These are phyloP conservation scores for Megaceryle maxima DNA, from an alignment of 2,113 vertebrate genomes.

Conservation along the genomic window DNA sequence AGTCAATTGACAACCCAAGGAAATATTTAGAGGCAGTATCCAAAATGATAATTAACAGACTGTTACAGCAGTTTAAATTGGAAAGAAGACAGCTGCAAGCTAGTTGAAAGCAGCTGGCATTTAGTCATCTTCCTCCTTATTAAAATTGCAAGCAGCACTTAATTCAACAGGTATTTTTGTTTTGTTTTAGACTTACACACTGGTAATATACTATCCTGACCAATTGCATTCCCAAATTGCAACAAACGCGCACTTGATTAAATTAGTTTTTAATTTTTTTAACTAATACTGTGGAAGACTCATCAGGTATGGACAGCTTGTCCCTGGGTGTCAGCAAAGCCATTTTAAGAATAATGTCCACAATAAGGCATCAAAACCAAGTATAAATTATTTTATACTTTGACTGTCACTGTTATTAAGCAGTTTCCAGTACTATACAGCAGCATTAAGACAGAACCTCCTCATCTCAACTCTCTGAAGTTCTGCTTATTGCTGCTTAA, in stretches of 20 bases:
- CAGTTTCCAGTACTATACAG: background rate
- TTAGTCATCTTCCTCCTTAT: background rate
- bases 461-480: background rate
- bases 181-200: background rate
- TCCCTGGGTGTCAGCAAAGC: background rate
- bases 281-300: background rate
- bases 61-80: background rate
- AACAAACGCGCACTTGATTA: background rate
- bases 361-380: background rate
- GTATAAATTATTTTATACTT: background rate
- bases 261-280: background rate
- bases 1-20: background rate
- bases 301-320: background rate
- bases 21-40: background rate
- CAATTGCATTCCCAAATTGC: background rate
- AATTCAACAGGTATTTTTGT: background rate
- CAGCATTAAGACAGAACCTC: background rate
- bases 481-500: background rate
- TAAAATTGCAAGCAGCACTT: background rate
- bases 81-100: background rate
- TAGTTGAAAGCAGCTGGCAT: background rate
- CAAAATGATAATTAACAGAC: background rate
- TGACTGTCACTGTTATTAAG: background rate
- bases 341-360: background rate
- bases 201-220: background rate